Evolutionary conservation across 2,113 vertebrate genomes (phyloP), one percentile per base, ranked within the genome.

Genomic region (Craseonycteris thonglongyai): DNA sequence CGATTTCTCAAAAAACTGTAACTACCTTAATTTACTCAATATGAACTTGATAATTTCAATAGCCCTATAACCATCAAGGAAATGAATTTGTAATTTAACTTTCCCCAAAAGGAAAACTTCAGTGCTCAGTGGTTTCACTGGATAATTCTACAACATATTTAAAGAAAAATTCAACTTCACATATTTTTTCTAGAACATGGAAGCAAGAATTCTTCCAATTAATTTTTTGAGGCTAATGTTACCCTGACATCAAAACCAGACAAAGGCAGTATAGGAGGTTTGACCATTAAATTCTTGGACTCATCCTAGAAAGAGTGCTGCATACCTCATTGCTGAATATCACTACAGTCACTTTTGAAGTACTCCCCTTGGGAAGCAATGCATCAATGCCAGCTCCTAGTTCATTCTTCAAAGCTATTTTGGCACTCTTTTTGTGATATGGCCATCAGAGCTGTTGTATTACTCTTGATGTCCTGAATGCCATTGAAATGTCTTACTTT

Each of bases 71-170:
- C 45, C 28, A 54, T 85, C 79, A 74, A 79, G 79, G 47, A 80
- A 63, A 91, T 74, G 51, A 58, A 71, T 91, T 85, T 76, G 72
- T 35, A 63, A 89, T 65, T 88, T 56, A 68, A 80, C 42, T 49
- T n/a, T 75, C 38, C 14, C 49, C 33, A 66, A 88, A 84, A 81
- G 47, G 56, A 75, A 76, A 84, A 15, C 28, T 68, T 13, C 5
- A 10, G 26, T 85, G 71, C 51, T 45, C 42, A 38, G 63, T 91
- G 79, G 88, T 79, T 94, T 80, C 63, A 63, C 51, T 80, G 51
- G 51, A 85, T 88, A 89, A 88, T 69, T 81, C 79, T 84, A 88
- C 38, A 38, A 94, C 80, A 89, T 81, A 59, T 42, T 88, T 88
- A 68, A 85, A 84, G 24, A 59, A 84, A 95, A 96, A 96, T 88